These are phyloP conservation scores for Tenthredo amoena DNA, from an alignment of 2,888 invertebrate genomes.

Conservation along the genomic window DNA sequence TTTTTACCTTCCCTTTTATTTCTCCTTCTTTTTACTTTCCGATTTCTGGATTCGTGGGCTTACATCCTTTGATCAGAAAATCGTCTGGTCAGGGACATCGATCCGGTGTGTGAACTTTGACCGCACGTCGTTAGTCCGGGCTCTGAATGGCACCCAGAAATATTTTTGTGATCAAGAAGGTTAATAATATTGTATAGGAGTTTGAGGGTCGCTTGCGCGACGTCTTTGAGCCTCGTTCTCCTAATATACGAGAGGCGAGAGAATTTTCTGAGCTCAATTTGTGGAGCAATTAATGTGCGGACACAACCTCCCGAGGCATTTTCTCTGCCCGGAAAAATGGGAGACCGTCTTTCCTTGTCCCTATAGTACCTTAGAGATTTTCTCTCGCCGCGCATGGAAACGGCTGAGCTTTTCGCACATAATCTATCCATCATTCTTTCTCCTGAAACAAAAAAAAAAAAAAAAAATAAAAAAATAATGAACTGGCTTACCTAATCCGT, in stretches of 20 bases:
- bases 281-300: conserved; percentile 19
- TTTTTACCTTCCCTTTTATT: neutral
- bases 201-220: no score
- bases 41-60: neutral
- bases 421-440: neutral
- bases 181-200: neutral
- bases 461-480: neutral
- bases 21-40: neutral
- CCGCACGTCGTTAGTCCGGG: neutral
- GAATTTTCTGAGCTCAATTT: conserved; percentile 8
- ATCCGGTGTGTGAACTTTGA: neutral
- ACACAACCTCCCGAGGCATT: neutral
- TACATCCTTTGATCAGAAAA: conserved; percentile 2
- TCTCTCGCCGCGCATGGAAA: neutral
- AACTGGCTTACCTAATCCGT: neutral
- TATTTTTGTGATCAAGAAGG: neutral
- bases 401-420: neutral
- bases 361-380: neutral
- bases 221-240: neutral
- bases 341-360: neutral
- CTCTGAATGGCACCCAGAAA: neutral
- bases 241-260: neutral
- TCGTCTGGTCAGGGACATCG: neutral
- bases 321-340: neutral
- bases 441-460: neutral